A percentile compares a stretch with the other conserved stretches of the same genome.
phyloP scores from a whole-genome alignment of 1,140 invertebrate genomes.

The Coelopa frigida region DNA sequence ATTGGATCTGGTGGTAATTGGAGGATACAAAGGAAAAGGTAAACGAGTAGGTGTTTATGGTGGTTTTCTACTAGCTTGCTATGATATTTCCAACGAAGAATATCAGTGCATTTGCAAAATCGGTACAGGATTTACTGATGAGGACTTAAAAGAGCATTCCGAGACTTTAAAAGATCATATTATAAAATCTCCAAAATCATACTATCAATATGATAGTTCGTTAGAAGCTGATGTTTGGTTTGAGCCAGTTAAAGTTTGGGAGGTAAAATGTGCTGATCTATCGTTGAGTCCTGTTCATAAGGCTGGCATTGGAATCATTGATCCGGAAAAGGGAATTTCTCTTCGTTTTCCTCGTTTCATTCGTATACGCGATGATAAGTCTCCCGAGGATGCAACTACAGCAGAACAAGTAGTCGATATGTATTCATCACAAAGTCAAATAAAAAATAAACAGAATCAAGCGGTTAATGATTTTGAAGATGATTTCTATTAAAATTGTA shows the following conservation, averaged over 20 bases:
- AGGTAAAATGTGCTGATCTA: constrained; percentile 97
- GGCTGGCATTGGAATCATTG: constrained; percentile 84
- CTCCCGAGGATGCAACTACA: constrained; percentile 86
- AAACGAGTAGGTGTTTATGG: constrained; percentile 92
- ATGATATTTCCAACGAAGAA: constrained; percentile 86
- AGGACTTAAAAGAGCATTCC: constrained; percentile 72
- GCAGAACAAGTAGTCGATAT: constrained; percentile 73
- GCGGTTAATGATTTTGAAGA: constrained; percentile 52
- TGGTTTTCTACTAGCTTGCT: constrained; percentile 95
- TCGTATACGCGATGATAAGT: constrained; percentile 89
- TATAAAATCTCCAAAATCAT: constrained; percentile 67
- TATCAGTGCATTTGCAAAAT: constrained; percentile 82
- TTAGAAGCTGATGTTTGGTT: constrained; percentile 94
- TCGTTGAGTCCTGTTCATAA: constrained; percentile 91
- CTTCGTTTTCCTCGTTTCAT: constrained; percentile 93
- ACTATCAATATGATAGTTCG: constrained; percentile 74
- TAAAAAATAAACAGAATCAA: constrained; percentile 64
- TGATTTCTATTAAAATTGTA: constrained; percentile 10
- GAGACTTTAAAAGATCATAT: constrained; percentile 72
- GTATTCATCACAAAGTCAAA: constrained; percentile 88
- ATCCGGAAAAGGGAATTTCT: constrained; percentile 90
- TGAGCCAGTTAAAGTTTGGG: constrained; percentile 88
- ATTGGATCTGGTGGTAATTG: constrained; percentile 91
- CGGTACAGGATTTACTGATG: constrained; percentile 93
- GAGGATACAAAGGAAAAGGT: constrained; percentile 89